These are phyloP conservation scores for Acanthornis magna DNA, from an alignment of 2,797 vertebrate genomes.

Conservation along the genomic window DNA sequence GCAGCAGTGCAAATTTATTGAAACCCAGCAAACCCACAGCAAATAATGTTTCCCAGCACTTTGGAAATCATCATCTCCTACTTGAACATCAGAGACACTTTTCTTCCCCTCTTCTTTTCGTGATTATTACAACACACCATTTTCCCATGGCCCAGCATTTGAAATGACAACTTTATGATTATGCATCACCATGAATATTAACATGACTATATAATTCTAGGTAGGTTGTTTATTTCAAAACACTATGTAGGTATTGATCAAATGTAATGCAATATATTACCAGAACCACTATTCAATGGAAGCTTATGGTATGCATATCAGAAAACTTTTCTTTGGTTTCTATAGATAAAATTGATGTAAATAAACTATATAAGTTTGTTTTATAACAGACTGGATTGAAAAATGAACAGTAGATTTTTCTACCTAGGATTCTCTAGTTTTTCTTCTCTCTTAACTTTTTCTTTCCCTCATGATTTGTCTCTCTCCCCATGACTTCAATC, in stretches of 20 bases:
- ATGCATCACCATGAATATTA: neutral
- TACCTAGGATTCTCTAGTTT: neutral
- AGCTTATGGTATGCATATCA: neutral
- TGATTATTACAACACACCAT: neutral
- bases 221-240: neutral
- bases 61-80: neutral
- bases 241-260: neutral
- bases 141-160: neutral
- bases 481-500: slow-evolving; percentile 12
- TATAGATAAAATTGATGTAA: neutral
- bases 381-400: neutral
- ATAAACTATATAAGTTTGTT: neutral
- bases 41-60: neutral
- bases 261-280: neutral
- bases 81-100: neutral
- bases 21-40: neutral
- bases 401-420: neutral
- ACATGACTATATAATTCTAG: neutral
- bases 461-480: neutral
- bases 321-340: neutral
- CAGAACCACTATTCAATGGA: neutral
- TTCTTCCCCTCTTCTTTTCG: neutral
- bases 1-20: neutral
- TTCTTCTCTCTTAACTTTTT: slow-evolving; percentile 4
- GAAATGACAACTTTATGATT: neutral